Conservation (phyloP, 2,797 vertebrate species). For the Cyprinodon diabolis region DNA sequence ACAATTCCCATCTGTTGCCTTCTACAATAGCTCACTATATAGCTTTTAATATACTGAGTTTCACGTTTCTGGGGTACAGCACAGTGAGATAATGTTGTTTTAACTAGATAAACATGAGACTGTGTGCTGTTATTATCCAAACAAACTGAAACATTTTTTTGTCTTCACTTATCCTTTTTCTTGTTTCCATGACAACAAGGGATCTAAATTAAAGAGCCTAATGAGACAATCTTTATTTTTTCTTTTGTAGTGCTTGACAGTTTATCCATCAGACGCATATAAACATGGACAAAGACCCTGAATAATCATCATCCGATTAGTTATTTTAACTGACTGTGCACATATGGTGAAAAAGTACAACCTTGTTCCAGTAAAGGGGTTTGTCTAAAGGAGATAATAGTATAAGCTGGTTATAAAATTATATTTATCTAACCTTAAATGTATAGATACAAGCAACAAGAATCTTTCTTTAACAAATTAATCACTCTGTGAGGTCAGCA, state of each 20-base stretch:
- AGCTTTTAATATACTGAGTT: conserved; percentile 5
- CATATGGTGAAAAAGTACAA: not conserved
- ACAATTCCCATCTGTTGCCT: conserved; percentile 51
- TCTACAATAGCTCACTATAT: conserved; percentile 2
- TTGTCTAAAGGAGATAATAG: not conserved
- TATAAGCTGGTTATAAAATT: no score
- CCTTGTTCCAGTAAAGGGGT: not conserved
- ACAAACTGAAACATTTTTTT: not conserved
- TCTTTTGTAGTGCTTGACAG: not conserved
- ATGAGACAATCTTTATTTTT: conserved; percentile 10
- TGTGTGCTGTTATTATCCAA: not conserved
- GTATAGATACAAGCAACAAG: no score
- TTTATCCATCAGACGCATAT: not conserved
- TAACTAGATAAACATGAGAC: not conserved
- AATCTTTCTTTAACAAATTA: no score
- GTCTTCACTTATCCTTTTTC: conserved; percentile 7
- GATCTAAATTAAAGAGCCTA: conserved; percentile 3
- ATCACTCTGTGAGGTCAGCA: no score
- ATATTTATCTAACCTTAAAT: no score
- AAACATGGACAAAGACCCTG: not conserved
- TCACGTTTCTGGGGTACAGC: not conserved
- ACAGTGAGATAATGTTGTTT: conserved; percentile 7
- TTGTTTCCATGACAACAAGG: conserved; percentile 19
- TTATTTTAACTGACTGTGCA: not conserved
- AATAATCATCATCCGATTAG: not conserved